phyloP scores from a whole-genome alignment of 2,888 invertebrate species.

The Drosophila nigricruria region DNA sequence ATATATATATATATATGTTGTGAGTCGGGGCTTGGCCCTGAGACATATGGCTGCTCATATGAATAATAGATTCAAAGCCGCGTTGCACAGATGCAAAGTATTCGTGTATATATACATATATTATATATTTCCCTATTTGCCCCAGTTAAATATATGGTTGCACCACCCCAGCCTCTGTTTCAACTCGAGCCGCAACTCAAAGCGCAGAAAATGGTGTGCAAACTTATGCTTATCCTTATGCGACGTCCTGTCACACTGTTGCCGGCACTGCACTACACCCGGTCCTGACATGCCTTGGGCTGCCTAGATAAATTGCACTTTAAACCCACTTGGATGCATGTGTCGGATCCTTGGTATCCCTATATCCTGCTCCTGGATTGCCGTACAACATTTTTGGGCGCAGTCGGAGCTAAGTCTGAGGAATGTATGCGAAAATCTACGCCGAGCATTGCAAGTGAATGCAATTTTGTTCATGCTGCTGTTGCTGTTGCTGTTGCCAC shows the following conservation, averaged over 20 bases:
- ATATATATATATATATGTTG: constrained; percentile 31
- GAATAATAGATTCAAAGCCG: constrained; percentile 75
- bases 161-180: constrained; percentile 7
- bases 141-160: constrained; percentile 16
- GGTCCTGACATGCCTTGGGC: constrained; percentile 10
- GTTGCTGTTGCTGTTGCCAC: too few species aligned
- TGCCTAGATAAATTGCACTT: constrained; percentile 76
- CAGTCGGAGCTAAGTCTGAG: constrained; percentile 30
- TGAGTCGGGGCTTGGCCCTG: constrained; percentile 44
- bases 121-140: constrained; percentile 37
- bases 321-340: constrained; percentile 78
- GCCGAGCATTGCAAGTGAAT: constrained; percentile 63
- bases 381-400: constrained; percentile 58
- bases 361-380: constrained; percentile 43
- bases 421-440: constrained; percentile 31
- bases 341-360: constrained; percentile 49
- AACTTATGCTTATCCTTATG: constrained; percentile 77
- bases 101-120: constrained; percentile 17
- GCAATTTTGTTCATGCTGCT: constrained; percentile 39
- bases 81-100: constrained; percentile 51
- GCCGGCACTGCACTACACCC: neutral
- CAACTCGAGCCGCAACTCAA: constrained; percentile 56
- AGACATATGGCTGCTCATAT: constrained; percentile 67
- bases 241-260: constrained; percentile 27
- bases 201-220: constrained; percentile 69